Percentiles rank a stretch among this genome's conserved stretches.
These are phyloP conservation scores for Rhizoglyphus robini DNA, from an alignment of 1,140 invertebrate genomes.

Conservation along the genomic window DNA sequence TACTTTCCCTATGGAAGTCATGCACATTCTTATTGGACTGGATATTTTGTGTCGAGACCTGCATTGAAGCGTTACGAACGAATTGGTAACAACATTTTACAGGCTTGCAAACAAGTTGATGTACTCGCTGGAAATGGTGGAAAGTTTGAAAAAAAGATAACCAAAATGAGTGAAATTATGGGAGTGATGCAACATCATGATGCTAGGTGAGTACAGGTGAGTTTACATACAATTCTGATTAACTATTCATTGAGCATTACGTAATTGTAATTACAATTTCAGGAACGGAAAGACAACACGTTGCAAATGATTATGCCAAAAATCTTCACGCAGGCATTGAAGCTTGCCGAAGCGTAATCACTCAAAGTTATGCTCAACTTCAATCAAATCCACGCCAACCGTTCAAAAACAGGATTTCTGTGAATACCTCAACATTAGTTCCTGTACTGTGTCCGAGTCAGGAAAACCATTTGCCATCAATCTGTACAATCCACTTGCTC, in stretches of 20 bases:
- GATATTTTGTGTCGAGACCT: slow-evolving; percentile 72
- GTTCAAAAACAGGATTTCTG: slow-evolving; percentile 40
- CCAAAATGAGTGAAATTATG: slow-evolving; percentile 18
- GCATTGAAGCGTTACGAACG: slow-evolving; percentile 39
- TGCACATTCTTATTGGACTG: slow-evolving; percentile 55
- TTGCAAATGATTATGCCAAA: slow-evolving; percentile 68
- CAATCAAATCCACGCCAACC: slow-evolving; percentile 21
- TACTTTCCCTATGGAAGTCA: slow-evolving; percentile 62
- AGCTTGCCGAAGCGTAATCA: slow-evolving; percentile 34
- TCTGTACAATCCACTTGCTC: slow-evolving; percentile 65
- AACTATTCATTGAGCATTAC: slow-evolving; percentile 38
- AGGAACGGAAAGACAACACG: slow-evolving; percentile 82
- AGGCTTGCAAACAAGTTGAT: slow-evolving; percentile 49
- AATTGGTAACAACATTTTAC: slow-evolving; percentile 57
- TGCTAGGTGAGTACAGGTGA: slow-evolving; percentile 76
- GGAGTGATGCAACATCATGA: slow-evolving; percentile 38
- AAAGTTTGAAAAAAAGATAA: slow-evolving; percentile 5
- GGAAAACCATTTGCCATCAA: slow-evolving; percentile 48
- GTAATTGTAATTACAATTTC: slow-evolving; percentile 42
- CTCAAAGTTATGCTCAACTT: slow-evolving; percentile 36
- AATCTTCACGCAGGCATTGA: slow-evolving; percentile 29
- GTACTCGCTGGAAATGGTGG: neutral
- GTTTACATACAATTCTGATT: neutral
- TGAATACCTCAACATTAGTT: slow-evolving; percentile 44
- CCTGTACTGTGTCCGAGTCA: slow-evolving; percentile 44